phyloP scores from a whole-genome alignment of 2,113 vertebrate species.

The Labeo rohita region DNA sequence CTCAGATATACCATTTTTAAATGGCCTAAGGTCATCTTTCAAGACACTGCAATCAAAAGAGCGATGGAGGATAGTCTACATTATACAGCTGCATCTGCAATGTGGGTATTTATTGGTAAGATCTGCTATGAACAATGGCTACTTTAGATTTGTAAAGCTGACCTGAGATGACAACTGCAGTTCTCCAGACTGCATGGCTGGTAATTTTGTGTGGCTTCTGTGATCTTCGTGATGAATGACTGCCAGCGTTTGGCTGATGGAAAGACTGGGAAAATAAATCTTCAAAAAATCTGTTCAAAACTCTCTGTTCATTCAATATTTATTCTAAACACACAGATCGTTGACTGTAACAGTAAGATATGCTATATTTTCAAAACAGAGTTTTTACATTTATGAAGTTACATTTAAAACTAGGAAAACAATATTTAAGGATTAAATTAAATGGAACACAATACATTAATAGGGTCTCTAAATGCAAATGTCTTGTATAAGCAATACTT shows the following conservation, averaged over 20 bases:
- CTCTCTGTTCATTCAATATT: not conserved
- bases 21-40: constrained; percentile 83
- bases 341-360: not conserved
- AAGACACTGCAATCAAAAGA: constrained; percentile 78
- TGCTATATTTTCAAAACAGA: not conserved
- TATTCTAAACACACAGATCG: not conserved
- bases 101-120: not conserved
- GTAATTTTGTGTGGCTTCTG: constrained; percentile 74
- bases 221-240: constrained; percentile 59
- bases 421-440: not conserved
- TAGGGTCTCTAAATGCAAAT: not conserved
- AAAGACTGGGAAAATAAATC: not conserved
- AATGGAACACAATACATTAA: not conserved
- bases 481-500: no score
- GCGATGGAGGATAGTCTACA: not conserved
- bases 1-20: constrained; percentile 83
- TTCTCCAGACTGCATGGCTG: constrained; percentile 81
- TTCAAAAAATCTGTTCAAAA: not conserved
- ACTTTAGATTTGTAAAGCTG: constrained; percentile 45
- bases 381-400: not conserved
- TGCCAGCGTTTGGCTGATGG: constrained; percentile 66
- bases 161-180: constrained; percentile 90
- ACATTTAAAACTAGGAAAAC: not conserved
- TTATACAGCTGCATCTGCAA: not conserved
- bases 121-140: not conserved